Base-by-base conservation (phyloP, 2,888 invertebrate species). In the Dyspetes luteomarginatus region DNA sequence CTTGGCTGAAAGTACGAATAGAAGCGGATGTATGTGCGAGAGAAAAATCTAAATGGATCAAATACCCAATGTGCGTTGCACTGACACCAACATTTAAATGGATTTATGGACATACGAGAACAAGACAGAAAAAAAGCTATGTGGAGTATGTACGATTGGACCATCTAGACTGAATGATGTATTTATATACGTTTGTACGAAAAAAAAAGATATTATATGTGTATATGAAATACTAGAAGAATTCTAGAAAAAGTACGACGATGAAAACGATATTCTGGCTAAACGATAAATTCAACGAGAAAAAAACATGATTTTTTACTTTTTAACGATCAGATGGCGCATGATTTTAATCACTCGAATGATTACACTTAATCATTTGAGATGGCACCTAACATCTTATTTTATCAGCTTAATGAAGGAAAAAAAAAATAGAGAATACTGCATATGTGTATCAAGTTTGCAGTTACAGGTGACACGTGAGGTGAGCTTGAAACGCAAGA, bases 11-110 rank as follows among this genome's bases (percentile, higher is more conserved):
- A 52, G 7, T 52, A 52, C 50, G 24, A 22, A 4, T 48, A 62
- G 65, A 75, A 52, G 12, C 58, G 41, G 58, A 48, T 50, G 41
- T 12, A 28, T 24, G 45, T 74, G 74, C 68, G 56, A 68, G 64
- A 69, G 65, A 75, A 71, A 41, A 65, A 60, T 67, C 22, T 64
- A 56, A 41, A 48, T 28, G 50, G 12, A 24, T 65, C 17, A n/a
- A 36, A 52, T 50, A 17, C 17, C 24, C 30, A 5, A 19, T 67
- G 15, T 45, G 45, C 67, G 28, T 45, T 56, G 5, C 24, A 5
- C 28, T 45, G 55, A 22, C 30, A 43, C 17, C 22, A 78, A 62
- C 12, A 43, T 30, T 58, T 4, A 19, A 22, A 60, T 28, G 7
- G 15, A 60, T 28, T 17, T 30, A 17, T 36, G 36, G 17, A 64